Evolutionary conservation across 2,888 invertebrate genomes (phyloP), one percentile per base, ranked within the genome.

Genomic region (Nomada hirtipes): DNA sequence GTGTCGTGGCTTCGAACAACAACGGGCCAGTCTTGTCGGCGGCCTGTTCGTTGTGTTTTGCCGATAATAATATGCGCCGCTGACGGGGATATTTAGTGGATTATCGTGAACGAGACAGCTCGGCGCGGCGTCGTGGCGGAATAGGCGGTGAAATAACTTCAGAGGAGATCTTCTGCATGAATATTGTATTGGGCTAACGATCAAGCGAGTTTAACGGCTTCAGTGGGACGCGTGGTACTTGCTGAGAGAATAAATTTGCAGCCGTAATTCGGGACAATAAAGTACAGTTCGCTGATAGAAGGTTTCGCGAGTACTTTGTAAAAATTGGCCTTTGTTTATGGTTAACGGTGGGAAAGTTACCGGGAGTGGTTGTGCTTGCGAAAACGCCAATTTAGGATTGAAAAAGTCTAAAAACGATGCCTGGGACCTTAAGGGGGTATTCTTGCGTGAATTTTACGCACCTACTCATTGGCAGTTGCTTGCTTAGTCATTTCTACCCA

Each of bases 81-180:
- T 57, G 74, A 74, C 59, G 50, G 59, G 50, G 67, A 67, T 74
- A 59, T 74, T 67, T 74, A 74, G 67, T 67, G 67, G 59, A 74
- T 65, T 67, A 74, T 67, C 50, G 59, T 59, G 52, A 59, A 74
- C 59, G 60, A 65, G 60, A 74, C 67, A 67, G 59, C 36, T 52
- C 55, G 36, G 36, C 50, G 29, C 60, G 50, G 59, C 36, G 42
- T 44, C 23, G 47, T 36, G 29, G 18, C 44, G 53, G 11, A 64
- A 52, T 63, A 47, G 29, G 20, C 57, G 47, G 29, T 11, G 47
- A 57, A 59, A 59, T 74, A 74, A 67, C 59, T 67, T 74, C 47
- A 50, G 50, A 57, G 42, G 59, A 59, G 50, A 63, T 74, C 59
- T 67, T 67, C 67, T 50, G 11, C 67, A 67, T 74, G 67, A 74